Base-by-base conservation (phyloP, 2,797 vertebrate species). In the Okamejei kenojei region DNA sequence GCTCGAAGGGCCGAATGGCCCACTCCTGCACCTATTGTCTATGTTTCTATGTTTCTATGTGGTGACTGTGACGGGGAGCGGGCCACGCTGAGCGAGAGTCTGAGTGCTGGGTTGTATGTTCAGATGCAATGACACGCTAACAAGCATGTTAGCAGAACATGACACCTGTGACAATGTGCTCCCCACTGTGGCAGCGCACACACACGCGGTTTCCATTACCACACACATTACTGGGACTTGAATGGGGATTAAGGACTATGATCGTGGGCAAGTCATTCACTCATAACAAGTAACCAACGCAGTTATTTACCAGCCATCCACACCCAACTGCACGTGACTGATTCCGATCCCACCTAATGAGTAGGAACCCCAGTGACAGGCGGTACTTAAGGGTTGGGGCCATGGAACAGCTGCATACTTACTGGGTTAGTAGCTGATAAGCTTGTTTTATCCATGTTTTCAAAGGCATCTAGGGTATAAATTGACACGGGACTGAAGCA, bases 111-210 rank as follows among this genome's bases (percentile, higher is more conserved):
- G 94, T 95, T 94, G 95, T 94, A 94, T 96, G 94, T 82, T 95
- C 94, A 95, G 94, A 7, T 95, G 95, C 95, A 95, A 94, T 95
- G 95, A 96, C 96, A 95, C 95, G 95, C 95, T 95, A 96, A 96
- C 96, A 95, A 96, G 96, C 97, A 96, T 96, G 95, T 94, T 95
- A 96, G 96, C 94, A 94, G 96, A 98, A 98, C 97, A 96, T 97
- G 98, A 98, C 98, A 97, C 97, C 97, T 96, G 97, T 97, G 98
- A 97, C 98, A 99, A 99, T 98, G 97, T 98, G 96, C 94, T 94
- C 96, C 97, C 97, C 78, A 96, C 97, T 97, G 96, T 97, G 98
- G 96, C 96, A 97, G 97, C 96, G 95, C 96, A 98, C 97, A 98
- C 96, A 97, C 97, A 98, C 96, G 97, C 96, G 96, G 97, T 97